Percentiles rank a stretch among this genome's conserved stretches.
phyloP scores from a whole-genome alignment of 2,797 vertebrate species.

The Spondyliosoma cantharus region DNA sequence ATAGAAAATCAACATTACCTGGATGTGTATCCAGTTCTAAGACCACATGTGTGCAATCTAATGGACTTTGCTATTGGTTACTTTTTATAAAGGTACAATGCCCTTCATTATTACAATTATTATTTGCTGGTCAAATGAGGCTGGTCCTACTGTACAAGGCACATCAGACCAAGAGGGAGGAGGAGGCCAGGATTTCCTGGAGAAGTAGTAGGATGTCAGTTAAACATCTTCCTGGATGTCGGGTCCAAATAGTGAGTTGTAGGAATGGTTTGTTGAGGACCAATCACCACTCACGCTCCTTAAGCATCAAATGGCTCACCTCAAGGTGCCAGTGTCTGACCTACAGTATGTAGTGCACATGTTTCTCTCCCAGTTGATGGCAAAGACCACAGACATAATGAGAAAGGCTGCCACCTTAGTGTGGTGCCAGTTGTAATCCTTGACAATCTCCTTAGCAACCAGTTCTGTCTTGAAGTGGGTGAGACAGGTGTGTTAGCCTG shows the following conservation, averaged over 20 bases:
- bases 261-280: constrained; percentile 8
- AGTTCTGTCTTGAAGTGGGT: not conserved
- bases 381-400: constrained; percentile 7
- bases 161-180: not conserved
- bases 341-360: not conserved
- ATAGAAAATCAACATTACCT: not conserved
- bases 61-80: not conserved
- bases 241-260: not conserved
- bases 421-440: not conserved
- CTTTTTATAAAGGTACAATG: not conserved
- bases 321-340: not conserved
- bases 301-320: not conserved
- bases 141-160: not conserved
- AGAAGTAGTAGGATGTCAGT: not conserved
- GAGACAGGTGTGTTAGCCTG: not conserved
- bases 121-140: not conserved
- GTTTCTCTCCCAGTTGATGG: not conserved
- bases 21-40: constrained; percentile 10
- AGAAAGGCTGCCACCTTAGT: not conserved
- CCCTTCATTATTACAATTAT: not conserved
- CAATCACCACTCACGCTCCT: not conserved
- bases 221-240: constrained; percentile 10
- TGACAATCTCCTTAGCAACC: not conserved
- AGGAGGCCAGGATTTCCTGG: not conserved
- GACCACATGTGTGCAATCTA: not conserved